These are phyloP conservation scores for Hippopotamus amphibius DNA, from an alignment of 2,113 vertebrate species.

Conservation along the genomic window DNA sequence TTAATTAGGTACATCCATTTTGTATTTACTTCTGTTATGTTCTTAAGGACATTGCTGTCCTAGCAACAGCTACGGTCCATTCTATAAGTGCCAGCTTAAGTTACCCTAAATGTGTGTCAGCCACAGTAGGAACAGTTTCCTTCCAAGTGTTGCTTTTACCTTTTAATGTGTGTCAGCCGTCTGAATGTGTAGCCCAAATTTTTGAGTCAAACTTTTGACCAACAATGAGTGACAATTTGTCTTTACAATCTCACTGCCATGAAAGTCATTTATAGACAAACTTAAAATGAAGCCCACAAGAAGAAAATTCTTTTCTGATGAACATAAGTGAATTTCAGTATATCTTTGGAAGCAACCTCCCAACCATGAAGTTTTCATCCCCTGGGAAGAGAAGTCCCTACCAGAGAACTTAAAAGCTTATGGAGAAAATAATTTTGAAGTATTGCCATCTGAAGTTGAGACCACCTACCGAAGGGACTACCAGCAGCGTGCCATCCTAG, in stretches of 20 bases:
- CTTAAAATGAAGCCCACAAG: conserved; percentile 36
- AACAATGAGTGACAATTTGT: conserved; percentile 17
- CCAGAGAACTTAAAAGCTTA: neutral
- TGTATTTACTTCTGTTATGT: conserved; percentile 19
- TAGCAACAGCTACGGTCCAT: conserved; percentile 28
- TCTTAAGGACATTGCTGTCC: conserved; percentile 51
- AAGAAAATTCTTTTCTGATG: conserved; percentile 33
- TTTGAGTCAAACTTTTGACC: conserved; percentile 28
- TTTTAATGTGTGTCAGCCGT: conserved; percentile 35
- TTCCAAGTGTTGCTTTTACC: neutral
- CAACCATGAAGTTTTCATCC: neutral
- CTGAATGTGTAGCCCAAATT: neutral
- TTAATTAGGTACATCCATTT: neutral
- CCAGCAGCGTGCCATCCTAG: neutral
- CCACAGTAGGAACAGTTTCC: neutral
- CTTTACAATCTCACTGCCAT: neutral
- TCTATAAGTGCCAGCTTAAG: conserved; percentile 46
- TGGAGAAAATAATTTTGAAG: conserved; percentile 50
- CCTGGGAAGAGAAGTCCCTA: conserved; percentile 4
- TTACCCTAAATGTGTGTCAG: neutral
- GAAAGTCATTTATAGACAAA: conserved; percentile 56
- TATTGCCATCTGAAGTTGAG: neutral
- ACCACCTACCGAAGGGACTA: neutral
- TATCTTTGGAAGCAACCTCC: conserved; percentile 5
- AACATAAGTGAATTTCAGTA: conserved; percentile 40